Base-by-base conservation (phyloP, 1,140 invertebrate genomes). In the Drosophila sucinea region DNA sequence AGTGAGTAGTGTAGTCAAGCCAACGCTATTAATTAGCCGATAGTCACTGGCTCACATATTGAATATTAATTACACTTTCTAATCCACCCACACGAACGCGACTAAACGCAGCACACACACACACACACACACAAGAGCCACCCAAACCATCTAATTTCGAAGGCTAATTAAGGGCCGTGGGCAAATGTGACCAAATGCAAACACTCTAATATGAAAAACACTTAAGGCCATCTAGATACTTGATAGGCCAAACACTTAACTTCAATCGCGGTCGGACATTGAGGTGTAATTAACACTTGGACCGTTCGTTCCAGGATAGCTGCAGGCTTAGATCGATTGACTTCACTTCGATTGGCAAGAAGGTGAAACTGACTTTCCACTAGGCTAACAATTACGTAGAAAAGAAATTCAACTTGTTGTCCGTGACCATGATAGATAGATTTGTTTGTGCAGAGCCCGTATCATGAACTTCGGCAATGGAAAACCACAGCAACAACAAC, bases 201-300 rank as follows among this genome's bases (percentile, higher is more conserved):
- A 77, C 73, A 80, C 75, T 75, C 60, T 27, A 60, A 73, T 68
- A 57, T 79, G 63, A 44, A 86, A 79, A 86, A 83, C 82, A 87
- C 83, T 82, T 64, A 27, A 33, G 62, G 67, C 66, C 17, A 66
- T 60, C 60, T 47, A 47, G 30, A 55, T 56, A 60, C 74, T 77
- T 33, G 60, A 70, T 51, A 23, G 4, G 35, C 17, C 32, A 11
- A 35, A 30, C 44, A 33, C 30, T 38, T 10, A 60, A 57, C 44
- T 40, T 51, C 38, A 30, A 32, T 8, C 29, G 71, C n/a, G 40
- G 61, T 60, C 68, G 44, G 17, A 76, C 63, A 60, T 62, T 79
- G 69, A 69, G 73, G 76, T 79, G 79, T 83, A 87, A 86, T 86
- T 86, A 86, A 79, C 83, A 86, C 83, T 84, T 83, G 74, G 17